Base-by-base conservation (phyloP, 2,888 invertebrate genomes). In the Adineta ricciae region DNA sequence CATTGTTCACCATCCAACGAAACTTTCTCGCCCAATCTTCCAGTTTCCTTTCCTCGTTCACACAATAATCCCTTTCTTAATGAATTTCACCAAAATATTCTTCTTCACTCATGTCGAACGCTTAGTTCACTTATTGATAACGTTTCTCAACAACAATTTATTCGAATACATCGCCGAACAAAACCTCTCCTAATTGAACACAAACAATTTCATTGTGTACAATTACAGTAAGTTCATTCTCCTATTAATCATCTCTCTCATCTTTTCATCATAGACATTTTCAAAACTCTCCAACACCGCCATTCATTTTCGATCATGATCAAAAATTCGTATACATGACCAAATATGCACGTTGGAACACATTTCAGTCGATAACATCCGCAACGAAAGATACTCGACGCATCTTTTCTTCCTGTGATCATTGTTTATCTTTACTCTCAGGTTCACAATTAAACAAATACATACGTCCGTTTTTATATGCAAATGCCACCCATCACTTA, bases 41-140 rank as follows among this genome's bases (percentile, higher is more conserved):
- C 64, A 7, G 5, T 64, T 27, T 64, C 64, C 2, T 32, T 14
- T 32, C 14, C 64, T 32, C 64, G 64, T 64, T 64, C 4, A 4
- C 27, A 32, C 2, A 64, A 64, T 11, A n/a, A 64, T 64, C 27
- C 32, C 16, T 64, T 64, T 64, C 16, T 32, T 27, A 73, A 36
- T 73, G 38, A 73, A 38, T 73, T 73, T 73, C 73, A 73, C 38
- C 73, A 73, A 73, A 21, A 73, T 73, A 73, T n/a, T 38, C 24
- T 24, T 38, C 2, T 46, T 41, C 38, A 73, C 24, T 11, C 19
- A 11, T 73, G 73, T 73, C 24, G 8, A 24, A 73, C 41, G 24
- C 24, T 73, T 9, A 21, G 41, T 73, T 73, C 73, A 7, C 0
- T 41, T 73, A n/a, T 73, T 73, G 73, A 73, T n/a, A 24, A 73